Evolutionary conservation across 2,113 vertebrate genomes (phyloP).

Genomic region (Hippoglossus stenolepis): DNA sequence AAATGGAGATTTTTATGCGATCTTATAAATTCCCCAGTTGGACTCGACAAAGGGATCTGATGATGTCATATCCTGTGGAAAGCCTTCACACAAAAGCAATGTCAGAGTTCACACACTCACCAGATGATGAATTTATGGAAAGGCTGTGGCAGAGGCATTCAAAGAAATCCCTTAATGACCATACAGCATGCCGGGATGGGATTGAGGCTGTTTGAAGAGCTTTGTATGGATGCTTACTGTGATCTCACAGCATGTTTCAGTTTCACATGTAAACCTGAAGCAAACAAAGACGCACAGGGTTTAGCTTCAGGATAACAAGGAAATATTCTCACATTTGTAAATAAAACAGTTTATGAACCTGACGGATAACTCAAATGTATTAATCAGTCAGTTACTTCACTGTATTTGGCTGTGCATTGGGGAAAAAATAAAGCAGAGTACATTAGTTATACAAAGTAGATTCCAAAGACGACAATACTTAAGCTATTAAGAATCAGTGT

Average conservation of each 20-base stretch:
- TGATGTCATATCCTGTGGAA: constrained; percentile 67
- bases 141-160: constrained; percentile 9
- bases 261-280: constrained; percentile 14
- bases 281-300: neutral
- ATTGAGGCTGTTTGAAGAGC: constrained; percentile 45
- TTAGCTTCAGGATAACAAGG: neutral
- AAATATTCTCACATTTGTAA: neutral
- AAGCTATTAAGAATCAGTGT: no score
- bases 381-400: neutral
- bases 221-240: constrained; percentile 3
- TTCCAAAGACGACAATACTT: no score
- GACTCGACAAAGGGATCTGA: constrained; percentile 36
- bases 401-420: neutral
- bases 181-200: constrained; percentile 23
- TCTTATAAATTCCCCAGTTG: constrained; percentile 49
- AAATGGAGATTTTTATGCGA: constrained; percentile 54
- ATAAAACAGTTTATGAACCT: constrained; percentile 2
- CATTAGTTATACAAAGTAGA: no score
- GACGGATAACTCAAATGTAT: neutral
- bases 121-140: constrained; percentile 57
- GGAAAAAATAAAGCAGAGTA: no score
- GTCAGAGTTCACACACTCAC: constrained; percentile 13
- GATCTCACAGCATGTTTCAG: constrained; percentile 14
- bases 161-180: constrained; percentile 21
- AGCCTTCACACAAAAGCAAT: constrained; percentile 47